phyloP scores from a whole-genome alignment of 2,113 vertebrate species.

The Nestor notabilis region DNA sequence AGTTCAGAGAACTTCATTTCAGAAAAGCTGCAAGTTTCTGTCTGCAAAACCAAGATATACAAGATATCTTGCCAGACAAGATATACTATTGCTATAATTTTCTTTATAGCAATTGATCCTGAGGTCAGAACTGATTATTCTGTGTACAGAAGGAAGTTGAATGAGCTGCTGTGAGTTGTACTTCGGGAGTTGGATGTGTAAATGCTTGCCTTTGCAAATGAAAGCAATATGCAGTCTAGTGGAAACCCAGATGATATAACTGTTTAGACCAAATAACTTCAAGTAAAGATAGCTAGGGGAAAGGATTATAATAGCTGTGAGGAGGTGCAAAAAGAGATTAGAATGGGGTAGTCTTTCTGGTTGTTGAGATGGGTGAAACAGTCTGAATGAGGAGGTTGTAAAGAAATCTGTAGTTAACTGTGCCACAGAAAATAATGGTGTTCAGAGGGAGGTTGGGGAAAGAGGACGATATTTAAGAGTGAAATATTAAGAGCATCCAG shows the following conservation, averaged over 20 bases:
- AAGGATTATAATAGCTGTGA: background rate
- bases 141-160: background rate
- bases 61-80: no score
- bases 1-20: background rate
- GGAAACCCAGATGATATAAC: background rate
- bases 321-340: background rate
- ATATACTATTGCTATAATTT: no score
- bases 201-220: background rate
- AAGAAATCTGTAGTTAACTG: background rate
- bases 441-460: background rate
- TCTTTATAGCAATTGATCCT: background rate
- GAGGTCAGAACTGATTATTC: background rate
- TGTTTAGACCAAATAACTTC: background rate
- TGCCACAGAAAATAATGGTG: accelerated
- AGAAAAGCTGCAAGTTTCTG: background rate
- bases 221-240: background rate
- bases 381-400: background rate
- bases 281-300: background rate
- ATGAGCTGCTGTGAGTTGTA: background rate
- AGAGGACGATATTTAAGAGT: background rate
- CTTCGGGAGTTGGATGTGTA: background rate
- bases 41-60: background rate
- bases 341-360: background rate
- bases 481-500: background rate
- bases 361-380: accelerated